Base-by-base conservation (phyloP, 2,113 vertebrate species). In the Istiophorus platypterus region DNA sequence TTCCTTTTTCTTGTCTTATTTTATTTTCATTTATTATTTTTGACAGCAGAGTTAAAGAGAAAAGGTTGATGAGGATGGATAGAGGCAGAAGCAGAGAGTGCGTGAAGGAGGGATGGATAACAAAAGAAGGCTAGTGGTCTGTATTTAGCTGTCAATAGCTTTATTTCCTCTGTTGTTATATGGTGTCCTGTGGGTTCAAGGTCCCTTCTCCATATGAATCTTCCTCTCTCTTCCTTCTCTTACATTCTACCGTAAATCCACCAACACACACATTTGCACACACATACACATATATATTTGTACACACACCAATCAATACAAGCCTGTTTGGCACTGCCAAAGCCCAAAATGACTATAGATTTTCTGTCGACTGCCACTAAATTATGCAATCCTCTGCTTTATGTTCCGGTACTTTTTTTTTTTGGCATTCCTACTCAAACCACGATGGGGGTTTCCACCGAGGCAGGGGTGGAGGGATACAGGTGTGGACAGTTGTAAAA, bases 271-370 rank as follows among this genome's bases (percentile, higher is more conserved):
- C 57, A 80, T 81, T 57, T 69, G 39, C 74, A 37, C 78, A 42
- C 70, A 80, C 85, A 84, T 58, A 64, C 72, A 81, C 66, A 87
- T 29, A 72, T 70, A 77, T 14, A 75, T 0, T 63, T 34, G 31
- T 8, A 74, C 61, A 77, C 88, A 89, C 77, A 88, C 81, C 66
- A 90, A 93, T 94, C 93, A 92, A 94, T 94, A 91, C 63, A 70
- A 73, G 84, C 81, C 91, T 93, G 86, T 88, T 91, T 93, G 93
- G 92, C 89, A 91, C 90, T 91, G 91, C 93, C 93, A 91, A 88
- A 93, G 82, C 82, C 89, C 87, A 91, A 94, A 94, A 94, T 94
- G 92, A 94, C 89, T 93, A 94, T 94, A 89, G 93, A 94, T 94
- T 93, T 92, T 77, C 88, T 89, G 91, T 89, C 90, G 0, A 62